Conservation (phyloP, 1,140 invertebrate species). For the Drosophila aff. region DNA sequence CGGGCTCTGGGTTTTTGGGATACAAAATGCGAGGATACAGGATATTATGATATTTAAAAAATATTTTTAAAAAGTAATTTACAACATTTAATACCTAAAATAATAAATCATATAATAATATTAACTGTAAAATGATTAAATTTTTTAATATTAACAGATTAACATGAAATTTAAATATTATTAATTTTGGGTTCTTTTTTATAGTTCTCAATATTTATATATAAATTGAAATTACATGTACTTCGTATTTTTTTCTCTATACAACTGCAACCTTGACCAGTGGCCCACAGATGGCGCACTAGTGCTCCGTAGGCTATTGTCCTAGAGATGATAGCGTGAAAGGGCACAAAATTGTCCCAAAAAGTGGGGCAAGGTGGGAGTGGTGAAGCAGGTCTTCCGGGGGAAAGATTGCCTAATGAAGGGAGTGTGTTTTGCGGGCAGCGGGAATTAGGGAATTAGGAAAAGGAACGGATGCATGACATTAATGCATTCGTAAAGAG, state of each 20-base stretch:
- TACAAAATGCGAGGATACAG: neutral
- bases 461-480: neutral
- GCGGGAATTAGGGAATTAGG: conserved; percentile 1
- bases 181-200: neutral
- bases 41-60: neutral
- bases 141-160: neutral
- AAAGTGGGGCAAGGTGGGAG: neutral
- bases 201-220: neutral
- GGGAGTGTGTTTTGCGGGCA: conserved; percentile 4
- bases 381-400: no score
- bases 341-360: conserved; percentile 25
- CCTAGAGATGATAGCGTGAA: conserved; percentile 37
- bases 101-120: neutral
- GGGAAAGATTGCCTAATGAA: conserved; percentile 19
- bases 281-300: conserved; percentile 61
- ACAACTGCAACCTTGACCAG: conserved; percentile 1
- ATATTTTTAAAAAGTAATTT: neutral
- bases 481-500: neutral
- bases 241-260: neutral
- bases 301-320: conserved; percentile 3
- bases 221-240: neutral
- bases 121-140: neutral
- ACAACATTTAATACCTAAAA: neutral
- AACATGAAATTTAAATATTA: neutral
- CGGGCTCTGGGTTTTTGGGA: neutral